Conservation (phyloP, 2,113 vertebrate species). For the Anhinga rufa region DNA sequence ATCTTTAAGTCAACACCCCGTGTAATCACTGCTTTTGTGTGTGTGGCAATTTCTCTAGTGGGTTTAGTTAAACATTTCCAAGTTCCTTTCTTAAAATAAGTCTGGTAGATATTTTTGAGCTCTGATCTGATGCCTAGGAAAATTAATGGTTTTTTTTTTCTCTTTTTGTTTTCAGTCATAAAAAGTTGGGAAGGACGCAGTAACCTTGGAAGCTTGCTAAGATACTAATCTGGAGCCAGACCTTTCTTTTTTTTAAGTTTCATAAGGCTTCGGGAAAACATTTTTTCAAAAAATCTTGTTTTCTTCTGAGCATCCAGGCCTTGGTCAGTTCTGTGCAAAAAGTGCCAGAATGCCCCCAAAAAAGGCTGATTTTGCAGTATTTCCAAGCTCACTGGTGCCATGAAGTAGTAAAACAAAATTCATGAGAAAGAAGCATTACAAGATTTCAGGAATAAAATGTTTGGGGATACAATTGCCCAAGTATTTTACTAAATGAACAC, state of each 20-base stretch:
- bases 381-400: background rate
- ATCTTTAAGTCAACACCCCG: background rate
- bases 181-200: background rate
- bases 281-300: background rate
- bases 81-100: background rate
- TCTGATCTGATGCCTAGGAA: background rate
- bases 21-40: background rate
- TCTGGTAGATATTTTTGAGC: background rate
- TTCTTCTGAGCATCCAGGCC: background rate
- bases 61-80: constrained; percentile 11
- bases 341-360: background rate
- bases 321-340: background rate
- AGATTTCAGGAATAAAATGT: background rate
- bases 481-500: background rate
- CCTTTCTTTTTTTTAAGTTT: background rate
- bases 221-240: background rate
- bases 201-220: background rate
- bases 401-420: background rate
- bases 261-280: background rate
- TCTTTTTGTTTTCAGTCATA: background rate
- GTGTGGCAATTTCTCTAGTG: background rate
- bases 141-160: background rate
- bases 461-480: background rate
- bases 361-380: background rate
- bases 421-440: background rate